Evolutionary conservation across 2,797 vertebrate genomes (phyloP), one percentile per base, ranked within the genome.

Genomic region (Eleutherodactylus coqui): DNA sequence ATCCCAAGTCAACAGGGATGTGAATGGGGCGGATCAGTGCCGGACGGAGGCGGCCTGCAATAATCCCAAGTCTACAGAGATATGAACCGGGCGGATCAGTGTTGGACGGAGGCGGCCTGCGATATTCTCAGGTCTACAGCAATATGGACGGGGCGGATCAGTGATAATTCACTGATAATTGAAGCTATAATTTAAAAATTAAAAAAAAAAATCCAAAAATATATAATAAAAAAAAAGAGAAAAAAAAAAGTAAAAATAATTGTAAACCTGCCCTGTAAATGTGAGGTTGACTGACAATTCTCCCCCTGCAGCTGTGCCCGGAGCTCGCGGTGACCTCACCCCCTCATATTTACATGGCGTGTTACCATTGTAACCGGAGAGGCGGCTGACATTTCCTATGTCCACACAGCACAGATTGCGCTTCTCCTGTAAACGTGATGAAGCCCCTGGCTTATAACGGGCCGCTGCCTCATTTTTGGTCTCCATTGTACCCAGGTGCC

Each of bases 341-440:
- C 70, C 43, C 3, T 64, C 60, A 34, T 69, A 24, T 69, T 51
- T 81, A 49, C 60, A 49, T 6, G 38, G 43, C 17, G 6, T 14
- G 72, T 27, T 9, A 41, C 43, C 45, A 49, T 10, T 60, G 76
- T 36, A 38, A n/a, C 43, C 32, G 1, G 60, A 41, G 38, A 41
- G 32, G 51, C 36, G 14, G 51, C 27, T 75, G 82, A 83, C 69
- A 60, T 75, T 9, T 60, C 45, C 69, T 75, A 38, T 75, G 51
- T 60, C 41, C 13, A 79, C 60, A 73, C 69, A 1, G 69, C 69
- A 45, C 69, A 75, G 82, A 75, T 34, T 47, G 82, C 32, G 34
- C 29, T 32, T 60, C 36, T 81, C 79, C 62, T 36, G 27, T 60
- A 58, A 0, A 45, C 21, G 82, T 60, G 82, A 75, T 83, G 82